These are phyloP conservation scores for Megaceryle torquata DNA, from an alignment of 2,113 vertebrate species.

Conservation along the genomic window DNA sequence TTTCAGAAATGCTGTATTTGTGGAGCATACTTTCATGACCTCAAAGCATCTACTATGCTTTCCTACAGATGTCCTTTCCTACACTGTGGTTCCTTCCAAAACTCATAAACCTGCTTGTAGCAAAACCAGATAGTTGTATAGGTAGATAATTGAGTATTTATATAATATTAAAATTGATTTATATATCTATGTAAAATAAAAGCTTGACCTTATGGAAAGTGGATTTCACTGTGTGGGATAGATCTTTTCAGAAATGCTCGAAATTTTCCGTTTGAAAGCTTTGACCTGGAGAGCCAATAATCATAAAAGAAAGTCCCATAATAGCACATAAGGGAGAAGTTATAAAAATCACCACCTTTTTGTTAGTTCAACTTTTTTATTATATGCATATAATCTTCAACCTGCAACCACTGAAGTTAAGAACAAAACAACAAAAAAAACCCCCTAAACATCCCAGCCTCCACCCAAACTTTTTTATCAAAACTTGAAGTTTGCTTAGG, in stretches of 20 bases:
- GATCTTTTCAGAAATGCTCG: neutral
- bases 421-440: neutral
- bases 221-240: neutral
- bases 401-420: neutral
- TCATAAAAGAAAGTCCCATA: neutral
- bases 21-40: neutral
- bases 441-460: accelerated
- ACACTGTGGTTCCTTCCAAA: neutral
- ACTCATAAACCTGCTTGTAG: neutral
- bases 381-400: neutral
- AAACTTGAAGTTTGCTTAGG: neutral
- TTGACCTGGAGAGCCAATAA: neutral
- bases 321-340: neutral
- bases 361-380: neutral
- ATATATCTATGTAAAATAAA: neutral
- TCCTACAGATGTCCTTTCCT: neutral
- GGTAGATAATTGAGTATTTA: conserved; percentile 6
- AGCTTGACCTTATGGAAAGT: neutral
- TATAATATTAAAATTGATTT: neutral
- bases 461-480: neutral
- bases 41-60: neutral
- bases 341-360: neutral
- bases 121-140: neutral
- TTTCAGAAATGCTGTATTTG: neutral
- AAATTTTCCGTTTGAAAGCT: conserved; percentile 14